These are phyloP conservation scores for Polydrusus cervinus DNA, from an alignment of 2,888 invertebrate species.

Conservation along the genomic window DNA sequence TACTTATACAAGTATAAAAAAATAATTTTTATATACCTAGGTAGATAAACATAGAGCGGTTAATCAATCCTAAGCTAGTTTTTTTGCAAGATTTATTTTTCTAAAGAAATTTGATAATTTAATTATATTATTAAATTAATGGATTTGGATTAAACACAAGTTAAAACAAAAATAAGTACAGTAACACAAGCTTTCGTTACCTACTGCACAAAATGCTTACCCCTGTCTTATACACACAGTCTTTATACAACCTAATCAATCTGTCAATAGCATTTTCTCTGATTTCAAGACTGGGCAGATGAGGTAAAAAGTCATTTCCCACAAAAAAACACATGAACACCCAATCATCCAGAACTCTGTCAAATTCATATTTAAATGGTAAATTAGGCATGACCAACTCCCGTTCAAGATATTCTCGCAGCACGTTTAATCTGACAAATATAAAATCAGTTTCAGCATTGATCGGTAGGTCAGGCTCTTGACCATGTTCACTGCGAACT, in stretches of 20 bases:
- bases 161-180: no score
- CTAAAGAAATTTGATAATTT: no score
- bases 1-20: no score
- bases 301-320: constrained; percentile 98
- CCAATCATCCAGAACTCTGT: constrained; percentile 98
- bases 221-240: constrained; percentile 93
- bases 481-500: constrained; percentile 68
- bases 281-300: constrained; percentile 98
- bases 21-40: no score
- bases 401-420: constrained; percentile 93
- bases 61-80: no score
- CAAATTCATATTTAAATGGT: constrained; percentile 96
- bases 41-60: no score
- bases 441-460: constrained; percentile 89
- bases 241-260: constrained; percentile 94
- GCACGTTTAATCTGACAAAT: constrained; percentile 92
- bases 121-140: no score
- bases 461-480: constrained; percentile 75
- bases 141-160: no score
- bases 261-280: constrained; percentile 97
- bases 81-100: no score
- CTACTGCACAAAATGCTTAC: constrained; percentile 70
- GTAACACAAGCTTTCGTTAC: no score
- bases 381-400: constrained; percentile 94
- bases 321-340: constrained; percentile 99